A percentile compares a stretch with the other conserved stretches of the same genome.
Conservation (phyloP, 2,888 invertebrate genomes). For the Drosophila paranaensis region DNA sequence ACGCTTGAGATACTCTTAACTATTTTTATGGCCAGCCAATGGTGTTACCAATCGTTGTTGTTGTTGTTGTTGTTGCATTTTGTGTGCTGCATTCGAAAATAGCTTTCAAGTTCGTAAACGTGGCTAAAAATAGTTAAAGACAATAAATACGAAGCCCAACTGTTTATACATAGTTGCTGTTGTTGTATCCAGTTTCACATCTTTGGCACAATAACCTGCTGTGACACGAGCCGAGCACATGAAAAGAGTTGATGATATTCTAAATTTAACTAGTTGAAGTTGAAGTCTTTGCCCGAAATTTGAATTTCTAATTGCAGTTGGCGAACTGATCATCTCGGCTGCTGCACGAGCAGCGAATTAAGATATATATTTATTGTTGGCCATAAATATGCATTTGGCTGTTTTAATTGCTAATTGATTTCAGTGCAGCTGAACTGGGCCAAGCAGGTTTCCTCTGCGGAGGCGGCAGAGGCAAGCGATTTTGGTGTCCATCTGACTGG, state of each 20-base stretch:
- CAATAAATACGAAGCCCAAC: slow-evolving; percentile 26
- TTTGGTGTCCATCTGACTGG: neutral
- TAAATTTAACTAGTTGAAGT: slow-evolving; percentile 25
- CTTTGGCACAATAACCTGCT: slow-evolving; percentile 34
- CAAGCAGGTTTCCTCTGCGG: neutral
- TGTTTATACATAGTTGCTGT: slow-evolving; percentile 46
- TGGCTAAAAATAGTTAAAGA: slow-evolving; percentile 50
- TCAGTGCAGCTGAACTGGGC: neutral
- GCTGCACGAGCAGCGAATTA: neutral
- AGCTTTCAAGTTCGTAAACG: slow-evolving; percentile 51
- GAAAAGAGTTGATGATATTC: slow-evolving; percentile 12
- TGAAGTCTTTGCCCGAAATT: slow-evolving; percentile 27
- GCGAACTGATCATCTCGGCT: neutral
- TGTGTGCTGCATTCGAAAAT: slow-evolving; percentile 54
- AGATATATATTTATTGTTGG: neutral
- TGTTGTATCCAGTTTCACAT: slow-evolving; percentile 35
- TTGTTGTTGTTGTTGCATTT: slow-evolving; percentile 30
- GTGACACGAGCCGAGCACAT: slow-evolving; percentile 14
- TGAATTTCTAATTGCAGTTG: slow-evolving; percentile 50
- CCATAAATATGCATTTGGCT: neutral
- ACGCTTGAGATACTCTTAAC: slow-evolving; percentile 41
- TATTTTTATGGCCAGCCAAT: slow-evolving; percentile 37
- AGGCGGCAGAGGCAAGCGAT: neutral
- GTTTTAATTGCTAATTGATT: neutral
- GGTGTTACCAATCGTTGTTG: slow-evolving; percentile 29